Evolutionary conservation across 2,797 vertebrate genomes (phyloP), one percentile per base, ranked within the genome.

Genomic region (Heteromormyrus szaboi): DNA sequence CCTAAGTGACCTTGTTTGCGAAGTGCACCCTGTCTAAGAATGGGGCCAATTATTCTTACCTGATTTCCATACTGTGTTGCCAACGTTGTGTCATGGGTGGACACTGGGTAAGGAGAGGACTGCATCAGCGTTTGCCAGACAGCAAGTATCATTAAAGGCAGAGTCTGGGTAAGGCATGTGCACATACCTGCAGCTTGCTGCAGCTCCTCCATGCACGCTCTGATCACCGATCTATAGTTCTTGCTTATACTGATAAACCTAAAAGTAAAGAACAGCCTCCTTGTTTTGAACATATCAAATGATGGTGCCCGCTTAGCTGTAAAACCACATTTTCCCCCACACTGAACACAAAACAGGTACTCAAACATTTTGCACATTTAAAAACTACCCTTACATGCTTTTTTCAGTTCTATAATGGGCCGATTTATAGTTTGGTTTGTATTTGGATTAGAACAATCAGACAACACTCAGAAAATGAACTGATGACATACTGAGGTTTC

Each of bases 161-260:
- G 37, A 8, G 12, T 33, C 22, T 68, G 93, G 76, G 11, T 79
- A 7, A 50, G 29, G 5, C 14, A 53, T 33, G 41, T n/a, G 19
- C 8, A 25, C 92, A 93, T 92, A 98, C 98, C 93, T 92, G 97
- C 97, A 89, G 95, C 94, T 89, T 98, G 96, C 89, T 98, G 97
- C 92, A 99, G 97, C 91, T 99, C 98, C 89, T 99, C 98, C 97
- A 99, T 98, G 89, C 97, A 98, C 4, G 98, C 98, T 91, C 97
- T 94, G 56, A 99, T 97, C 88, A 99, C 97, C 0, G 98, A 99
- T 12, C 98, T 96, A 92, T 99, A 99, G 94, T 97, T 98, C 94
- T 98, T 99, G 94, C 98, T 99, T 90, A 99, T 97, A 93, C 96
- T 97, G 93, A 98, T 97, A 92, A 99, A 97, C 33, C 98, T 99